Conservation (phyloP, 2,797 vertebrate genomes). For the Fistularia commersonii region DNA sequence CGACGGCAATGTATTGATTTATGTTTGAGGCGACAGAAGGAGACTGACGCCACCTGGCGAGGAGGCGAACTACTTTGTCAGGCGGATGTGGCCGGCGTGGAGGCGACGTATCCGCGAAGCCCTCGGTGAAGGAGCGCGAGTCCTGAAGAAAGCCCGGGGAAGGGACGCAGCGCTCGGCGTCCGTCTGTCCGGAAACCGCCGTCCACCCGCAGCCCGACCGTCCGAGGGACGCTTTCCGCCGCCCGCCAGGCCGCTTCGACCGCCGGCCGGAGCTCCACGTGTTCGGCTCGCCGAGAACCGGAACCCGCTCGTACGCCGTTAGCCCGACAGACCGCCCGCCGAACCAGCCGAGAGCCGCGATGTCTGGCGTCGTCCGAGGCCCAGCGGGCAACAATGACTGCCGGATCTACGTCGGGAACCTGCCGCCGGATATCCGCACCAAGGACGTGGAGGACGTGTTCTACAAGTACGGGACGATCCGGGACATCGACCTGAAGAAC, state of each 20-base stretch:
- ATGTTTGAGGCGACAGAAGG: no score
- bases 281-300: no score
- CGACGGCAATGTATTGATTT: no score
- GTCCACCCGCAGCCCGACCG: no score
- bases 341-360: conserved; percentile 34
- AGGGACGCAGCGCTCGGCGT: not conserved
- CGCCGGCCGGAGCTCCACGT: no score
- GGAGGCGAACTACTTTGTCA: conserved; percentile 62
- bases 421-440: conserved; percentile 87
- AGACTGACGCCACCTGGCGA: not conserved
- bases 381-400: conserved; percentile 84
- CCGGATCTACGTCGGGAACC: conserved; percentile 88
- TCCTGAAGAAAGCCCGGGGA: conserved; percentile 16
- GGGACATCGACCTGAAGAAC: conserved; percentile 91
- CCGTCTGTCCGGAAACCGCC: not conserved
- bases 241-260: no score
- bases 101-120: conserved; percentile 27
- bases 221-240: no score
- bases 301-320: no score
- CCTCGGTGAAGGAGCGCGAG: conserved; percentile 37
- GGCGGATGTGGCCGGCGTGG: conserved; percentile 52
- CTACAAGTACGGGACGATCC: conserved; percentile 89
- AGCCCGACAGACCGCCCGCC: no score
- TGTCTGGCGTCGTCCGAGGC: conserved; percentile 79
- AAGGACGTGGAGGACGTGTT: conserved; percentile 91